Evolutionary conservation across 2,888 invertebrate genomes (phyloP).

Genomic region (Zonitis immaculata): DNA sequence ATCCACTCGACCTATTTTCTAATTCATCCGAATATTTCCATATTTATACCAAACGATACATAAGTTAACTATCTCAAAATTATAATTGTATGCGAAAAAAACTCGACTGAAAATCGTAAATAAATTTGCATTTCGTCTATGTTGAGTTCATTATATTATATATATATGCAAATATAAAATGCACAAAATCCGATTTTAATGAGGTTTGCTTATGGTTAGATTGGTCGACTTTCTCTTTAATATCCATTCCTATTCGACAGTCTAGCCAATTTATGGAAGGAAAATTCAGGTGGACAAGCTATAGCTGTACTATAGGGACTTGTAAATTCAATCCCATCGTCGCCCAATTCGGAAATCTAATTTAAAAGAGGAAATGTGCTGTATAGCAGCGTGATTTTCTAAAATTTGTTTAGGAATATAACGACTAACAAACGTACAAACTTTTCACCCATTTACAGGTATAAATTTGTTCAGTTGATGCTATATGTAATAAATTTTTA

Average conservation of each 20-base stretch:
- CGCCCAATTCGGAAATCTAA: constrained; percentile 30
- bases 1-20: neutral
- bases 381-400: constrained; percentile 26
- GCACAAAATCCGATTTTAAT: too few species aligned
- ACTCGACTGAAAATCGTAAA: too few species aligned
- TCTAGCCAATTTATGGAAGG: neutral
- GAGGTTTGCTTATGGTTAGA: too few species aligned
- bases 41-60: too few species aligned
- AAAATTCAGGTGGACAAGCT: constrained; percentile 22
- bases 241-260: too few species aligned
- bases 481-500: neutral
- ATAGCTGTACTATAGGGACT: constrained; percentile 24
- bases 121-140: too few species aligned
- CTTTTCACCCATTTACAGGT: neutral
- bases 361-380: constrained; percentile 29
- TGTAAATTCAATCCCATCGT: constrained; percentile 27
- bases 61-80: too few species aligned
- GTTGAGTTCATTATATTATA: too few species aligned
- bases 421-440: neutral
- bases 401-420: constrained; percentile 24
- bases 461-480: too few species aligned
- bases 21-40: neutral
- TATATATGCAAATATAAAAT: too few species aligned
- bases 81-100: too few species aligned
- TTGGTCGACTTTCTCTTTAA: too few species aligned